Conservation (phyloP, 2,888 invertebrate genomes). For the Synanthedon tipuliformis region DNA sequence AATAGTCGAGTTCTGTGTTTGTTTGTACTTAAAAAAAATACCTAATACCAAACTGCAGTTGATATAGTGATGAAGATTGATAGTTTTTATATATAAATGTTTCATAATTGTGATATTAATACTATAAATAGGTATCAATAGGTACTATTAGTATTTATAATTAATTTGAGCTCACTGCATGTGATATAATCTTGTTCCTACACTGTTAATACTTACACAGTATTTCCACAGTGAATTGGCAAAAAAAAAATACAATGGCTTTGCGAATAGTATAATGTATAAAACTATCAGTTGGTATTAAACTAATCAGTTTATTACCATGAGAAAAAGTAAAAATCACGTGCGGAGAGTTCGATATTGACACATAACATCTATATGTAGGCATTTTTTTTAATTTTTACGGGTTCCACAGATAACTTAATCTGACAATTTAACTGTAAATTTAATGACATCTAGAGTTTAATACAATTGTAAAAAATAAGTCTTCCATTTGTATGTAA, state of each 20-base stretch:
- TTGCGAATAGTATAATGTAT: too few relatives aligned
- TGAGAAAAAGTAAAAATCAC: background rate
- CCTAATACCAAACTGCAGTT: constrained; percentile 9
- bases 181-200: background rate
- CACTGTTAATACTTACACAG: too few relatives aligned
- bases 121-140: background rate
- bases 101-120: constrained; percentile 53
- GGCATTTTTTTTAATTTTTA: constrained; percentile 19
- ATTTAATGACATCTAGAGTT: background rate
- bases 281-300: too few relatives aligned
- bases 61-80: constrained; percentile 28
- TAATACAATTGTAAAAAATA: background rate
- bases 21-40: constrained; percentile 54
- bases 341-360: background rate
- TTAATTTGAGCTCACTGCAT: background rate
- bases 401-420: constrained; percentile 29
- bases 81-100: constrained; percentile 27
- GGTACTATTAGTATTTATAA: background rate
- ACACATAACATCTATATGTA: background rate
- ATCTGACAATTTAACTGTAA: background rate
- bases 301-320: too few relatives aligned
- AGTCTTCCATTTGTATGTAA: background rate
- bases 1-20: constrained; percentile 48
- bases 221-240: too few relatives aligned
- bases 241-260: too few relatives aligned